Evolutionary conservation across 2,888 invertebrate species (phyloP).

Genomic region (Liodrosophila aerea): DNA sequence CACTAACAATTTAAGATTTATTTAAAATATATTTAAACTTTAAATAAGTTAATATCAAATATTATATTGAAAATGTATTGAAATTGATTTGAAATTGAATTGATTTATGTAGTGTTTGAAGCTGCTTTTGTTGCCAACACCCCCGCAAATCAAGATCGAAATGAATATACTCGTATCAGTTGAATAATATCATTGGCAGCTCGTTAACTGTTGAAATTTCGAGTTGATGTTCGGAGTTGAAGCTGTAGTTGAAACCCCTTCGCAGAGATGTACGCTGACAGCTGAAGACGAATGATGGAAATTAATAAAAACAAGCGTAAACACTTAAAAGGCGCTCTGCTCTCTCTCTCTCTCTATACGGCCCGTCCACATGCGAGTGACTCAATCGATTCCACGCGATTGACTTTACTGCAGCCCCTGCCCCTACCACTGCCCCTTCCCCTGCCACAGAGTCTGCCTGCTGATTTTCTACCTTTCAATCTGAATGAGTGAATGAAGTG

Average conservation of each 20-base stretch:
- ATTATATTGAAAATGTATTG: not conserved
- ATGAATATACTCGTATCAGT: slow-evolving; percentile 15
- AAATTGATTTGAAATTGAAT: slow-evolving; percentile 3
- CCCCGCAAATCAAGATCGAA: slow-evolving; percentile 14
- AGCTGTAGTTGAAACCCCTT: not conserved
- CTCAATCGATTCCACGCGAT: slow-evolving; percentile 66
- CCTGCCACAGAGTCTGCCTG: slow-evolving; percentile 8
- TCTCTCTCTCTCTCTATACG: no score
- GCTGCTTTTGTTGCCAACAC: slow-evolving; percentile 37
- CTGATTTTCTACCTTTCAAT: slow-evolving; percentile 16
- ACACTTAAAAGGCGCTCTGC: slow-evolving; percentile 77
- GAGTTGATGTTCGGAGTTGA: slow-evolving; percentile 10
- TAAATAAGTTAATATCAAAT: no score
- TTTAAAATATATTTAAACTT: no score
- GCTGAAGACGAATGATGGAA: slow-evolving; percentile 75
- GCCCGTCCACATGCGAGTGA: slow-evolving; percentile 31
- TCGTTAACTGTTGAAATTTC: slow-evolving; percentile 49
- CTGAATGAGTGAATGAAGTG: slow-evolving; percentile 20
- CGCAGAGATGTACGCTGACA: slow-evolving; percentile 55
- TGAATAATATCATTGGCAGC: slow-evolving; percentile 46
- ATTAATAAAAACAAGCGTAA: slow-evolving; percentile 79
- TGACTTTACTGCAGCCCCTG: slow-evolving; percentile 21
- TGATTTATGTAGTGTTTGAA: no score
- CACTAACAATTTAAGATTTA: no score
- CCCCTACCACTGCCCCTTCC: slow-evolving; percentile 4